Base-by-base conservation (phyloP, 2,113 vertebrate species). In the Hippocampus guttulatus region DNA sequence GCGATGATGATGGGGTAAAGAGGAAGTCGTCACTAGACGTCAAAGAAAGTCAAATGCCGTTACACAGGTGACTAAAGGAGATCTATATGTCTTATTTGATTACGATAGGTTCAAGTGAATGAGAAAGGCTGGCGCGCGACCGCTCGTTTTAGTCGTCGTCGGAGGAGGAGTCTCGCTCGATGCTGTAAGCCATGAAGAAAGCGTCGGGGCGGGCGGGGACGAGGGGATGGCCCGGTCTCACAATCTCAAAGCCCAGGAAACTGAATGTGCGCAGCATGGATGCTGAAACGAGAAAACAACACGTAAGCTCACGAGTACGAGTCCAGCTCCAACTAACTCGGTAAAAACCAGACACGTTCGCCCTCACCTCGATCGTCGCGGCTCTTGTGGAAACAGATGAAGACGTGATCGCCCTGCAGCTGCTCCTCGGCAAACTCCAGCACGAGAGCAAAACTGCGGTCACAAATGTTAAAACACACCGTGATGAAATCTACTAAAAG, bases 191-290 rank as follows among this genome's bases (percentile, higher is more conserved):
- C 96, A 98, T 98, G 93, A 99, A 99, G 95, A 96, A 96, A 93
- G 96, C 96, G 65, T 99, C 97, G 76, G 96, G 95, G 93, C 96
- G 95, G 91, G 95, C 91, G 80, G 97, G 96, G 93, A 98, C 93
- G 83, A 98, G 95, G 93, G 97, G 93, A 93, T 99, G 97, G 91
- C 97, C 97, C 75, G 96, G 97, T 97, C 94, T 95, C 94, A 98
- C 97, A 96, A 97, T 98, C 95, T 98, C 96, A 96, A 99, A 98
- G 96, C 96, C 97, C 95, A 99, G 92, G 92, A 97, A 99, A 93
- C 96, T 95, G 93, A 99, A 99, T 58, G 96, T 98, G 49, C 96
- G 94, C 88, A 99, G 94, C 85, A 99, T 86, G 74, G 95, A 92
- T 87, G 97, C 97, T 96, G 90, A 33, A 70, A 69, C 20, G 67